Percentiles rank a stretch among this genome's conserved stretches.
Evolutionary conservation across 2,888 invertebrate species (phyloP).

Genomic region (Yponomeuta plumbellus): DNA sequence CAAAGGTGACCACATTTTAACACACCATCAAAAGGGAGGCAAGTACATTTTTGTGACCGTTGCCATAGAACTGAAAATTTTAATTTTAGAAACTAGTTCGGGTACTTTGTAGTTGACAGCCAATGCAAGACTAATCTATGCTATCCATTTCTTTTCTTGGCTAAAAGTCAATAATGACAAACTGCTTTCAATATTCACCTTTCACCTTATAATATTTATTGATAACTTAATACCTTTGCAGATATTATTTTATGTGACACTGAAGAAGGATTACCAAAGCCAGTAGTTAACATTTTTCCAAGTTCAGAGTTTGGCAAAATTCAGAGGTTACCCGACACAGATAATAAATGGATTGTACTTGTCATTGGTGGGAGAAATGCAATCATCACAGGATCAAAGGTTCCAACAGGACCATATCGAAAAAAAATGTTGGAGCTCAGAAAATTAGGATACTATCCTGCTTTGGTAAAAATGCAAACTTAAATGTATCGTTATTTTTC

Average conservation of each 20-base stretch:
- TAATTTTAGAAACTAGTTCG: too few relatives aligned
- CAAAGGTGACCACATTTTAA: constrained; percentile 77
- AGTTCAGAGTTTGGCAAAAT: constrained; percentile 66
- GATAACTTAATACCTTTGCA: constrained; percentile 31
- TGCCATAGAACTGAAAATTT: too few relatives aligned
- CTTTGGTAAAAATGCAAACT: constrained; percentile 64
- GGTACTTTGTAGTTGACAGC: too few relatives aligned
- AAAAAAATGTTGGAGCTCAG: constrained; percentile 80
- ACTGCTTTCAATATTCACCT: too few relatives aligned
- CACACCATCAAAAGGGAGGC: constrained; percentile 81
- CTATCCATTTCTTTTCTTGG: too few relatives aligned
- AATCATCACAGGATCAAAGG: constrained; percentile 65
- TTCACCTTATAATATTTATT: not conserved
- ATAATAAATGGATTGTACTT: constrained; percentile 73
- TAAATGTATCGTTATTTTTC: not conserved
- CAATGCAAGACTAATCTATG: too few relatives aligned
- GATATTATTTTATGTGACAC: constrained; percentile 80
- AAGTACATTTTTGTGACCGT: constrained; percentile 20
- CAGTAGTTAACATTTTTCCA: constrained; percentile 63
- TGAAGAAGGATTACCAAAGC: constrained; percentile 59
- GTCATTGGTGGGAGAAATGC: constrained; percentile 79
- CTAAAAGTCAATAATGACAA: too few relatives aligned
- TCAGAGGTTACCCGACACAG: constrained; percentile 39
- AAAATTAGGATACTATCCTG: constrained; percentile 76
- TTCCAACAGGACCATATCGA: constrained; percentile 74